Conservation (phyloP, 1,140 invertebrate species). For the Diabrotica virgifera region DNA sequence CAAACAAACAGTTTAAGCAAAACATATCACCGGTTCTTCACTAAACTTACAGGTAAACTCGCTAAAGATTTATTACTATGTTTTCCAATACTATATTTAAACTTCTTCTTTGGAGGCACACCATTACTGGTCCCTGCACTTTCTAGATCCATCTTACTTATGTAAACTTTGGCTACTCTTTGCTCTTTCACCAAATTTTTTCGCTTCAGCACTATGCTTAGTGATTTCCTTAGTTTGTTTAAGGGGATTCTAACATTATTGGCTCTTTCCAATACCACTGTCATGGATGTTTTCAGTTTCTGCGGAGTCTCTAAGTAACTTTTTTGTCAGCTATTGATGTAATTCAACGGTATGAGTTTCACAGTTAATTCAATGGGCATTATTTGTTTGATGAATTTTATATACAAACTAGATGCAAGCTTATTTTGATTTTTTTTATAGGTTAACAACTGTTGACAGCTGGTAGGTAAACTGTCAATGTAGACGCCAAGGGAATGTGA, state of each 20-base stretch:
- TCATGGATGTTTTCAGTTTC: background rate
- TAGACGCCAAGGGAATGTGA: no score
- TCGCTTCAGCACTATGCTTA: background rate
- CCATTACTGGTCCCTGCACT: constrained; percentile 9
- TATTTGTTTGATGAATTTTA: background rate
- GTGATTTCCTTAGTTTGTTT: background rate
- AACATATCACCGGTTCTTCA: background rate
- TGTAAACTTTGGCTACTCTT: background rate
- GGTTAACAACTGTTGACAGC: background rate
- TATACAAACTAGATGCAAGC: background rate
- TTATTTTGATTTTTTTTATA: background rate
- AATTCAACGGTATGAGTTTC: background rate
- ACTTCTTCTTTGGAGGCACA: constrained; percentile 29
- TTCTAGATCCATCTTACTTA: constrained; percentile 9
- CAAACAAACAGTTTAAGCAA: constrained; percentile 3
- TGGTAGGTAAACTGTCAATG: background rate
- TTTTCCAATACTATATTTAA: constrained; percentile 16
- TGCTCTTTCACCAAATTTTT: background rate
- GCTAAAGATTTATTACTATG: constrained; percentile 17
- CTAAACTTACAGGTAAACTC: constrained; percentile 28
- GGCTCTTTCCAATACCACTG: background rate
- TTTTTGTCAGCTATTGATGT: background rate
- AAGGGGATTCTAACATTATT: background rate
- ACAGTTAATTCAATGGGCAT: background rate
- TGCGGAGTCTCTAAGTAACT: background rate